Percentiles rank a stretch among this genome's conserved stretches.
phyloP scores from a whole-genome alignment of 1,140 invertebrate genomes.

The Saccostrea echinata region DNA sequence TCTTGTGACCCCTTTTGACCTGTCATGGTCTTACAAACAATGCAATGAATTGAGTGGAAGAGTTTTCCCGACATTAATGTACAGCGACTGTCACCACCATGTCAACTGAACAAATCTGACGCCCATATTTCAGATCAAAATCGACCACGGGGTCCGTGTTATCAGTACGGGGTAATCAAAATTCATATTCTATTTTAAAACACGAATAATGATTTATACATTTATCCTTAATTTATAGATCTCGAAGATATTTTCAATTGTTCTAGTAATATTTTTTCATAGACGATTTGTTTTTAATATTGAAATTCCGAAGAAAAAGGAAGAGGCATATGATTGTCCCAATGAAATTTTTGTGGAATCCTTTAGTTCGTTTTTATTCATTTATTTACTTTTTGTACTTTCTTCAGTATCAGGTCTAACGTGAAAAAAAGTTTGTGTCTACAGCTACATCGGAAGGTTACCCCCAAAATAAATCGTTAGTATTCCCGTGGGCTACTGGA shows the following conservation, averaged over 20 bases:
- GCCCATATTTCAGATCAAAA: constrained; percentile 11
- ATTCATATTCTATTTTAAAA: too few relatives aligned
- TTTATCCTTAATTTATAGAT: too few relatives aligned
- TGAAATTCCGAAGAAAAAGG: too few relatives aligned
- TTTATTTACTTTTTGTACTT: too few relatives aligned
- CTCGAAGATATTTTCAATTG: too few relatives aligned
- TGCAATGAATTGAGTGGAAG: background rate
- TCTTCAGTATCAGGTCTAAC: background rate
- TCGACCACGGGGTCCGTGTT: background rate
- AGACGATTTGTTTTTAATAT: too few relatives aligned
- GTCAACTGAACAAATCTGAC: background rate
- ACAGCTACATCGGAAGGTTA: background rate
- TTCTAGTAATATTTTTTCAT: too few relatives aligned
- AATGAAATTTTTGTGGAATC: too few relatives aligned
- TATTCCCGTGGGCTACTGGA: background rate
- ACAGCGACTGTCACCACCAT: background rate
- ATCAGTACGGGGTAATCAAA: too few relatives aligned
- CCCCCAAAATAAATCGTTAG: background rate
- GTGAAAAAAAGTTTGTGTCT: background rate
- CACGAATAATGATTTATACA: too few relatives aligned
- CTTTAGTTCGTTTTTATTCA: too few relatives aligned
- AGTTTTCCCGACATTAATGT: background rate
- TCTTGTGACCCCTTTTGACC: background rate
- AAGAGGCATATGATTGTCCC: too few relatives aligned
- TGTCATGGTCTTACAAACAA: background rate